These are phyloP conservation scores for Ictidomys tridecemlineatus DNA, from an alignment of 2,113 vertebrate species.

Conservation along the genomic window DNA sequence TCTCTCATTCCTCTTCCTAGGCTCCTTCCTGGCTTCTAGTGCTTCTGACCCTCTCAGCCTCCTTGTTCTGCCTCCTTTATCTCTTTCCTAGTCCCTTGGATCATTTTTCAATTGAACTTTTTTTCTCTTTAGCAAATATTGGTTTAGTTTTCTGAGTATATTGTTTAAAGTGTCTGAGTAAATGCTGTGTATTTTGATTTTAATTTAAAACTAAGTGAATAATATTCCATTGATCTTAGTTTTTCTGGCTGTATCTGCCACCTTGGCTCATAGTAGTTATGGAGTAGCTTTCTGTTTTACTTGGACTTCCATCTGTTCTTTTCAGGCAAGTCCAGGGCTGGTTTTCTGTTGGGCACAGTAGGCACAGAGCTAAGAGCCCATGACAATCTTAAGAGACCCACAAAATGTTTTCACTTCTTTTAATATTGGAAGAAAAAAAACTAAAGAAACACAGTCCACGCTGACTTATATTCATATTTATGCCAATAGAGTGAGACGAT, in stretches of 20 bases:
- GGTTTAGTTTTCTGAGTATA: not conserved
- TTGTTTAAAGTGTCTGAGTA: not conserved
- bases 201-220: not conserved
- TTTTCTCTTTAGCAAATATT: not conserved
- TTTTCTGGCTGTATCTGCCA: not conserved
- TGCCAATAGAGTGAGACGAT: not conserved
- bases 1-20: rapidly evolving
- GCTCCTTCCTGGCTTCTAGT: not conserved
- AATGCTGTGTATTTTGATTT: not conserved
- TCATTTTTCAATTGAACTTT: not conserved
- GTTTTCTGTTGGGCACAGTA: not conserved
- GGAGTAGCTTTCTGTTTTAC: not conserved
- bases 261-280: not conserved
- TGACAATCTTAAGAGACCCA: not conserved
- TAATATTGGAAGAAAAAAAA: slow-evolving; percentile 27
- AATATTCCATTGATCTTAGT: slow-evolving; percentile 1
- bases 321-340: not conserved
- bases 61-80: not conserved
- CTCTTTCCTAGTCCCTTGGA: not conserved
- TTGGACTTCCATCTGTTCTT: not conserved
- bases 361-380: not conserved
- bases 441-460: too few relatives aligned
- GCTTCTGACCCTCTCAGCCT: not conserved
- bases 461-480: not conserved
- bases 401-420: not conserved